Base-by-base conservation (phyloP, 2,888 invertebrate species). In the Axea sp. region DNA sequence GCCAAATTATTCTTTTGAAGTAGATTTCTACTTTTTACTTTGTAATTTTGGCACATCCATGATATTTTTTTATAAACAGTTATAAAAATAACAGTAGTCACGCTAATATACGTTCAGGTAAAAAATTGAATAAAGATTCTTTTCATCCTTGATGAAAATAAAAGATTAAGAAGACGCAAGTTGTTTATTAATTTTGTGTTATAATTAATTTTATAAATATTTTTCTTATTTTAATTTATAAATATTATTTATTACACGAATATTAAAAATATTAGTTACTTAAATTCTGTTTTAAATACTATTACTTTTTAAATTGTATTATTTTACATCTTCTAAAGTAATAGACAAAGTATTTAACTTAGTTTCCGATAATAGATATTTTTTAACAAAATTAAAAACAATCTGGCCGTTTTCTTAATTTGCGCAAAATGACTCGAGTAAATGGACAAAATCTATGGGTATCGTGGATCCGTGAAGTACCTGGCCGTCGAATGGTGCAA, bases 401-500 rank as follows among this genome's bases (percentile, higher is more conserved):
- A 49, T 49, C 22, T 49, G 2, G 6, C 5, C 19, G 17, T 49
- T 8, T 17, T 3, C 49, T 33, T 31, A 24, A 14, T 12, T 31
- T 11, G 8, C 11, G 3, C 15, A 7, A 5, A 30, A 65, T 65
- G 57, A 67, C 57, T 57, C 47, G 33, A 59, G 24, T 49, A 47
- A 67, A 17, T 37, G 15, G 24, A 24, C 14, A 30, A 14, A 33
- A 22, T n/a, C 28, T 81, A 84, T 31, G 81, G 81, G 47, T 81
- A 82, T 47, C 82, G 78, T 2, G 81, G 80, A 41, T 84, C 84
- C 9, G 79, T 77, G 35, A 81, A 76, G 60, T 83, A 80, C 77
- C 81, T 81, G 49, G 78, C 76, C 2, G 81, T 67, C n/a, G 79
- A 55, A 12, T 83, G 90, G 84, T 92, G 90, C 39, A 93, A 88